phyloP scores from a whole-genome alignment of 2,113 vertebrate species.

The Peromyscus leucopus region DNA sequence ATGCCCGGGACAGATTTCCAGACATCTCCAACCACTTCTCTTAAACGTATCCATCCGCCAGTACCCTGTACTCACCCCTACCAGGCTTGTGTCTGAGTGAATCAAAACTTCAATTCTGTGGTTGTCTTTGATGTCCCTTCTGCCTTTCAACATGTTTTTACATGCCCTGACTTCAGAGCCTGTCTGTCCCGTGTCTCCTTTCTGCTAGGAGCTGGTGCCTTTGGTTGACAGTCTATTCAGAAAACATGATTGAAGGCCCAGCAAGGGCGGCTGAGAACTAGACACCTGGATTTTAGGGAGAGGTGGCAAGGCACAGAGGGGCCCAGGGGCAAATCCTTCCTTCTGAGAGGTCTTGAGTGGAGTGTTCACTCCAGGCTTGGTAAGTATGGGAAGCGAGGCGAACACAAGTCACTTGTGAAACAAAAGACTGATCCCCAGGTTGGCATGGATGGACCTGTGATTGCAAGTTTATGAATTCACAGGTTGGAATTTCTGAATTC shows the following conservation, averaged over 20 bases:
- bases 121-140: conserved; percentile 68
- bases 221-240: conserved; percentile 53
- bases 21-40: not conserved
- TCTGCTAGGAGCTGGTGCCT: conserved; percentile 31
- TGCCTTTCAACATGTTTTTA: conserved; percentile 75
- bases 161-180: conserved; percentile 70
- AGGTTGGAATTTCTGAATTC: conserved; percentile 38
- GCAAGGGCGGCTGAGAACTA: not conserved
- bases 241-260: conserved; percentile 40
- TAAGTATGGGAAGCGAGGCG: not conserved
- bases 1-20: not conserved
- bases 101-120: conserved; percentile 72
- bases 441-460: not conserved
- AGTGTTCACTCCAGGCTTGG: not conserved
- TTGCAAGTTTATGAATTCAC: not conserved
- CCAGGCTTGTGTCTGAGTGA: conserved; percentile 16
- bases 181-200: conserved; percentile 52
- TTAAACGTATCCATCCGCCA: not conserved
- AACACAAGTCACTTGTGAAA: not conserved
- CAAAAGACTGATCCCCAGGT: conserved; percentile 48
- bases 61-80: not conserved
- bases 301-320: not conserved
- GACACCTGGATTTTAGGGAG: not conserved
- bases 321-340: not conserved
- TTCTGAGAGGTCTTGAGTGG: not conserved